Conservation (phyloP, 2,888 invertebrate genomes). For the Sialis lutaria region DNA sequence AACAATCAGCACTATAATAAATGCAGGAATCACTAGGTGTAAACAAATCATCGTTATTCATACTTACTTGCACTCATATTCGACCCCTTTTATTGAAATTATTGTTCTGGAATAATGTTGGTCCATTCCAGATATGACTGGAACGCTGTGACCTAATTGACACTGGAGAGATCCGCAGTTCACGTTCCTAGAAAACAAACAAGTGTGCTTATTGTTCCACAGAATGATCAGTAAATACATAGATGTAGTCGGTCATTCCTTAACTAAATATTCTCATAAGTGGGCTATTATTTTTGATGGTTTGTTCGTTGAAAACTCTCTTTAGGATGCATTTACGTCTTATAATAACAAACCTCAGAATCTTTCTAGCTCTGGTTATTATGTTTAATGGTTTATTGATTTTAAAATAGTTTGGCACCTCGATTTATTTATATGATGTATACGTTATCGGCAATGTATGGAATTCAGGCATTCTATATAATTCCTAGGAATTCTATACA, state of each 20-base stretch:
- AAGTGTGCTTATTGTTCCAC: conserved; percentile 8
- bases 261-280: too few species aligned
- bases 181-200: conserved; percentile 47
- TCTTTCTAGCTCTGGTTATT: too few species aligned
- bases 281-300: not conserved
- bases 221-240: conserved; percentile 1
- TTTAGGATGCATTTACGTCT: not conserved
- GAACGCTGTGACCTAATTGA: conserved; percentile 69
- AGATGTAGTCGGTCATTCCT: not conserved
- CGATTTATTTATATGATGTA: too few species aligned
- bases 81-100: conserved; percentile 72
- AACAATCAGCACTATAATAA: too few species aligned
- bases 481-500: too few species aligned
- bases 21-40: too few species aligned
- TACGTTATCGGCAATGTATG: too few species aligned
- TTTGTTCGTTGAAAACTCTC: not conserved
- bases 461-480: too few species aligned
- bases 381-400: too few species aligned
- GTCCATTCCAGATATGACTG: conserved; percentile 61
- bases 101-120: conserved; percentile 76
- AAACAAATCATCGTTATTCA: too few species aligned
- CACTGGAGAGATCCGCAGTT: conserved; percentile 92
- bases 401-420: too few species aligned
- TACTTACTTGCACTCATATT: conserved; percentile 94
- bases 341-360: too few species aligned